Evolutionary conservation across 2,113 vertebrate species (phyloP), one percentile per base, ranked within the genome.

Genomic region (Poeciliopsis retropinna): DNA sequence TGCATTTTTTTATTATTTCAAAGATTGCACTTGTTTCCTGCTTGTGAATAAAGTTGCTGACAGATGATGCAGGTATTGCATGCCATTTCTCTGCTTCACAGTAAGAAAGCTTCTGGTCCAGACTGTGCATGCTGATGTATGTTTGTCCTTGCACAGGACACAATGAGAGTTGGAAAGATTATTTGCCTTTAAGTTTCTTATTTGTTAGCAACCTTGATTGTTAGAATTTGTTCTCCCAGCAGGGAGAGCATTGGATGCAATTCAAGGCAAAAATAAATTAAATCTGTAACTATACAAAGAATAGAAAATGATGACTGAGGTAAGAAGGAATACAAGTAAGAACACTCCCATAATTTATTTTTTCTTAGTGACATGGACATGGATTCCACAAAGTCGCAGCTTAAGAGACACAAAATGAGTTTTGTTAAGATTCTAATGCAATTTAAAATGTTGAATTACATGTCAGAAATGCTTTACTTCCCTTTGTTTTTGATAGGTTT

Each of bases 161-260:
- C 54, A 70, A 54, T 77, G 68, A 67, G 76, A 77, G 64, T 64
- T 39, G 31, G 54, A 83, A 90, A 89, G 87, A 82, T 87, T 82
- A 80, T 80, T 83, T 86, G 71, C 64, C 77, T 79, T 66, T 74
- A 76, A 81, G 73, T 87, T 81, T 60, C 68, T 74, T n/a, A 73
- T 51, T 73, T 78, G 84, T 84, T 73, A 71, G 41, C 41, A 73
- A 79, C 75, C 66, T 71, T 77, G 29, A 75, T 71, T 31, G 67
- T 60, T 67, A 60, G 37, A 79, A 81, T 87, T 81, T 81, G 71
- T 85, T 51, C 82, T 51, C 29, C 13, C 70, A 78, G 31, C 34
- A 54, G 79, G 70, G 75, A 75, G 84, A 65, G 75, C 85, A 72
- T 80, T 80, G 60, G 82, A 80, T 17, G 4, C 70, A 47, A 63